These are phyloP conservation scores for Mustelus asterias DNA, from an alignment of 2,113 vertebrate species.

Conservation along the genomic window DNA sequence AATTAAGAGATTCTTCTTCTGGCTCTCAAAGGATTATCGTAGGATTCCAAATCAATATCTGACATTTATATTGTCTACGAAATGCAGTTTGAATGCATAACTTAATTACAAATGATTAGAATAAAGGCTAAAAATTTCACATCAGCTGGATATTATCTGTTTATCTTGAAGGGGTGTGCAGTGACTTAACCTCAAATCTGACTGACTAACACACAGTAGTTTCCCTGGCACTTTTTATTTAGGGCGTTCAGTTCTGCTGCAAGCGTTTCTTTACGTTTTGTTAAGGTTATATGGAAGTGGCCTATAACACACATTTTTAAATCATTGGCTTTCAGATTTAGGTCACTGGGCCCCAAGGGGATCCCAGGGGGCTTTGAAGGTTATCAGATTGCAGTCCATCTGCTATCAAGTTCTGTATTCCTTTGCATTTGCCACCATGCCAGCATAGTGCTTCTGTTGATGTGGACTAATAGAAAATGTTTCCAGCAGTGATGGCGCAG, in stretches of 20 bases:
- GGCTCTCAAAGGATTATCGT: slow-evolving; percentile 7
- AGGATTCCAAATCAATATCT: background rate
- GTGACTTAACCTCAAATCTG: background rate
- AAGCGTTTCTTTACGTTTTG: background rate
- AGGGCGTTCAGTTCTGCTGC: background rate
- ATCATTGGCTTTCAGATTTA: background rate
- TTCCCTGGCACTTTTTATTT: background rate
- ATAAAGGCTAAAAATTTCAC: slow-evolving; percentile 15
- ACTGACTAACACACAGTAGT: background rate
- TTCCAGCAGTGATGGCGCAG: background rate
- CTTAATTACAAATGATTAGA: slow-evolving; percentile 5
- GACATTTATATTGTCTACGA: background rate
- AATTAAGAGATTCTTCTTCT: background rate
- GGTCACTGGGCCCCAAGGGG: background rate
- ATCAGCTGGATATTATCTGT: slow-evolving; percentile 21
- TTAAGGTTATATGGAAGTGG: background rate
- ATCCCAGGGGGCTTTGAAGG: background rate
- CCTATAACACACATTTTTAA: background rate
- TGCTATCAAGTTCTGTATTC: background rate
- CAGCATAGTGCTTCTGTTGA: background rate
- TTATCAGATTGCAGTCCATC: background rate
- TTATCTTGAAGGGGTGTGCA: slow-evolving; percentile 35
- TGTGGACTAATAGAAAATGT: background rate
- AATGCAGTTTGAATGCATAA: slow-evolving; percentile 17
- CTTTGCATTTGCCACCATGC: background rate